Base-by-base conservation (phyloP, 2,888 invertebrate genomes). In the Carpatolechia fugitivella region DNA sequence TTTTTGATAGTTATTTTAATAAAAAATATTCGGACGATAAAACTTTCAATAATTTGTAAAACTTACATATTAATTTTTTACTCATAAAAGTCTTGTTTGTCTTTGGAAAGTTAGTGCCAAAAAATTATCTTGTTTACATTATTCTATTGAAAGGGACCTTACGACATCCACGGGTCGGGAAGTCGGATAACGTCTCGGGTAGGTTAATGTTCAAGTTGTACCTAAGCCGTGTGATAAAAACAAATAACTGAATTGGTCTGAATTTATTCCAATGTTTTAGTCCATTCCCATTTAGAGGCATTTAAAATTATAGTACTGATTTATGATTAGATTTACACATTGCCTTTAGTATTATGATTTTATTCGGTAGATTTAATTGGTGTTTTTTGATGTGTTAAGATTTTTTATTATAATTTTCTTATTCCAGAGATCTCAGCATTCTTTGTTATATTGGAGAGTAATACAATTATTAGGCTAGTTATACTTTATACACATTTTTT, bases 271-370 rank as follows among this genome's bases (percentile, higher is more conserved):
- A 62, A 46, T 65, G 57, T 59, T 66, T 64, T 64, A 63, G 59
- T 72, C 72, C 79, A 82, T 81, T 82, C 80, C 81, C 67, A 68
- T 66, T n/a, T 65, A 61, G 71, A 75, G 68, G 82, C 81, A 80
- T 81, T 81, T 80, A 76, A 68, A 68, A 62, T 68, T 66, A 29
- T 41, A 16, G 52, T 52, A 52, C 52, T 41, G 52, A 52, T 52
- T 47, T 69, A 56, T 54, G 59, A 52, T 58, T 58, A 55, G 47
- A 18, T 55, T 59, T 51, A 48, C 33, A 55, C 47, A 52, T 60
- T 50, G 54, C 59, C 50, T 49, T 54, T 38, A 52, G 44, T 29
- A 33, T 51, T 52, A 44, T 29, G 6, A 46, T 29, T 50, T 30
- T 47, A 31, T 31, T 38, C 36, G 24, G 18, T 54, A 47, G 54